Base-by-base conservation (phyloP, 2,888 invertebrate species). In the Phania funesta region DNA sequence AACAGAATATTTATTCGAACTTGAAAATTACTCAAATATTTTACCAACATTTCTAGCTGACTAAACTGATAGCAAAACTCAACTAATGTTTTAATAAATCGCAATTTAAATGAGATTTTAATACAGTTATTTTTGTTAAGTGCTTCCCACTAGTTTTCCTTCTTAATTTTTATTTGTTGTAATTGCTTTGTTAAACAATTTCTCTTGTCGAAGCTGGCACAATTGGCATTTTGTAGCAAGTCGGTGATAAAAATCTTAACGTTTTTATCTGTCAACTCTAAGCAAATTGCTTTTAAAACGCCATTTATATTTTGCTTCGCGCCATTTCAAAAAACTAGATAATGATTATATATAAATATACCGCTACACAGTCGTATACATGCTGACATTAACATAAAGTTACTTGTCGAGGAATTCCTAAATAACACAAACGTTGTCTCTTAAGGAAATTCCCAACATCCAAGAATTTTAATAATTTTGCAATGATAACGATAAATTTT, bases 211-310 rank as follows among this genome's bases (percentile, higher is more conserved):
- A 8, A 48, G 32, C 54, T 6, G 18, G 46, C 54, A 52, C 62
- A 70, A n/a, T 62, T 77, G 60, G 18, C 68, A 62, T 68, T 77
- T 70, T 62, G 26, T 38, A 56, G n/a, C n/a, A n/a, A n/a, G 44
- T 64, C 64, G 13, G 13, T 22, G 71, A 78, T 71, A 71, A 56
- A 65, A 78, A 78, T 78, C 64, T 41, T 32, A 64, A 71, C 56
- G 64, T 58, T 78, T 71, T 56, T 58, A 78, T 78, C 71, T 78
- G 78, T 71, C 70, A 78, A 56, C 71, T 56, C 11, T 24, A 71
- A 71, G 65, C 71, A 78, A 78, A 78, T 78, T 78, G 58, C 71
- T 78, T 71, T 64, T 48, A 54, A 77, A 77, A 56, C 38, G 50
- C 58, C 67, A 58, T 67, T 76, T 67, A 67, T 48, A 58, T 67